These are phyloP conservation scores for Scatophagus argus DNA, from an alignment of 2,113 vertebrate genomes.

Conservation along the genomic window DNA sequence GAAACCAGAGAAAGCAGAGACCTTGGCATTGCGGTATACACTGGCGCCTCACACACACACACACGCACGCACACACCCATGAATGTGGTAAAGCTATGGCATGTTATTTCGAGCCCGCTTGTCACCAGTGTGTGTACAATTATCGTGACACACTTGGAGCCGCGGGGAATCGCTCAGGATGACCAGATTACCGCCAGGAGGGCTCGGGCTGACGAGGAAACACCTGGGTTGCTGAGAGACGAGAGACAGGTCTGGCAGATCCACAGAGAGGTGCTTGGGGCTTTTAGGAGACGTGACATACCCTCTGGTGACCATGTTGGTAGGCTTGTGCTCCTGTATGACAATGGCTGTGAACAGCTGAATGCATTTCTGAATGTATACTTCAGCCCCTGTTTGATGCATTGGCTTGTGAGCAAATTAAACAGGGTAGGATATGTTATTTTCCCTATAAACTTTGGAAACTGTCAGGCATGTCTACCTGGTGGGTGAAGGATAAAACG, in stretches of 20 bases:
- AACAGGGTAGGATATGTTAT: background rate
- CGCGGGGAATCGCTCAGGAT: conserved; percentile 26
- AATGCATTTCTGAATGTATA: conserved; percentile 23
- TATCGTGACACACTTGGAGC: conserved; percentile 55
- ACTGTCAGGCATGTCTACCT: too few relatives aligned
- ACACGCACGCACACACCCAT: background rate
- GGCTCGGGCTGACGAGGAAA: conserved; percentile 38
- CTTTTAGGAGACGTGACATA: conserved; percentile 43
- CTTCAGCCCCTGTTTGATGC: conserved; percentile 1
- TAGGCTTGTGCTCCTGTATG: background rate
- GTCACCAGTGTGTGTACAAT: conserved; percentile 59
- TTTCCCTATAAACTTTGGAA: too few relatives aligned
- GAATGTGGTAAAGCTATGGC: conserved; percentile 49
- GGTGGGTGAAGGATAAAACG: too few relatives aligned
- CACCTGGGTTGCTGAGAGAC: conserved; percentile 45
- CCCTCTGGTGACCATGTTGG: background rate
- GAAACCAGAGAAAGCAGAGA: conserved; percentile 81
- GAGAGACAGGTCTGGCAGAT: conserved; percentile 31
- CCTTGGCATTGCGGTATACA: conserved; percentile 73
- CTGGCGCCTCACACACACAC: conserved; percentile 72
- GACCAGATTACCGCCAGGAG: conserved; percentile 32
- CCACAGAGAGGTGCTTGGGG: conserved; percentile 7
- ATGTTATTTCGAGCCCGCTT: conserved; percentile 68
- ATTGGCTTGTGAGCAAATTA: background rate
- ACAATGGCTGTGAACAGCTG: conserved; percentile 46